A percentile compares a stretch with the other conserved stretches of the same genome.
Conservation (phyloP, 2,113 vertebrate species). For the Stegastes partitus region DNA sequence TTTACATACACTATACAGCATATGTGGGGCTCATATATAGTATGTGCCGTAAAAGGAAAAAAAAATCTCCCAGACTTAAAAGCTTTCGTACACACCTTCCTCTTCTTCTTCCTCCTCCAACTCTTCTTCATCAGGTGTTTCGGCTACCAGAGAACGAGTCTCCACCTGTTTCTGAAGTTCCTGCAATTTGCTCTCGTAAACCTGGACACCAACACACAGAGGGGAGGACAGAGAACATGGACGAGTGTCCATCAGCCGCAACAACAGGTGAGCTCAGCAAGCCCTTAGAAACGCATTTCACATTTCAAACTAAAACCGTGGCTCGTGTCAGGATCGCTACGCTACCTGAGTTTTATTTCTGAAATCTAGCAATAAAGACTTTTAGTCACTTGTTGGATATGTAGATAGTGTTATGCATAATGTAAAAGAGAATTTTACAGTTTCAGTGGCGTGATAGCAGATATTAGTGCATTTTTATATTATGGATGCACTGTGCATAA, state of each 20-base stretch:
- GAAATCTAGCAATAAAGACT: background rate
- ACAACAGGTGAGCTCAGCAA: slow-evolving; percentile 27
- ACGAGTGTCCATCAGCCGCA: slow-evolving; percentile 59
- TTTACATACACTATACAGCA: background rate
- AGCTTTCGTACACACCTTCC: slow-evolving; percentile 82
- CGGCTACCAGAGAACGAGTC: slow-evolving; percentile 92
- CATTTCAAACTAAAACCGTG: background rate
- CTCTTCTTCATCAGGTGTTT: slow-evolving; percentile 94
- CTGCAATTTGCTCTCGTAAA: slow-evolving; percentile 97
- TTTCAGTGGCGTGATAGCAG: too few relatives aligned
- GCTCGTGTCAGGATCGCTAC: background rate
- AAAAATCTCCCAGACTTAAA: background rate
- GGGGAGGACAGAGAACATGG: slow-evolving; percentile 39
- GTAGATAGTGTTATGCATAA: background rate
- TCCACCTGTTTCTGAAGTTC: slow-evolving; percentile 99
- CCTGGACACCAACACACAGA: slow-evolving; percentile 86
- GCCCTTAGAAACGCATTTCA: background rate
- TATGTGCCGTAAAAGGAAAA: background rate
- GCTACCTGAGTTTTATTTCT: background rate
- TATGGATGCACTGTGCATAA: background rate
- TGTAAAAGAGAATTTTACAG: background rate
- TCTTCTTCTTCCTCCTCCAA: slow-evolving; percentile 93
- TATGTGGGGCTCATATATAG: background rate
- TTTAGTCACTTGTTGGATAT: background rate
- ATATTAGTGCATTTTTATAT: background rate